Evolutionary conservation across 2,113 vertebrate genomes (phyloP), one percentile per base, ranked within the genome.

Genomic region (Thomomys bottae): DNA sequence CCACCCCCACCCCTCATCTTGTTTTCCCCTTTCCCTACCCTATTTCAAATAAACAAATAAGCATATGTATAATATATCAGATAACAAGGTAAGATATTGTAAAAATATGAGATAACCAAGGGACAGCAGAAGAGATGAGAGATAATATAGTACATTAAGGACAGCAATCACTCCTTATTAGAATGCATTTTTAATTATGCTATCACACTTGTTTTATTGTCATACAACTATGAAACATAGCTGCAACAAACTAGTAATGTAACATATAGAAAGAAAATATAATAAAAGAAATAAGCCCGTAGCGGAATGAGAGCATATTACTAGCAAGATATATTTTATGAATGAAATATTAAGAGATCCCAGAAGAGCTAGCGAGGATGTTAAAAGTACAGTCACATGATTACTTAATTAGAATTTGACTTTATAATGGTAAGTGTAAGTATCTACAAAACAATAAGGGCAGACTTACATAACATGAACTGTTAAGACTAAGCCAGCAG

Each of bases 271-370:
- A 76, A 79, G 18, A 49, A 71, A 61, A 79, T 6, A 70, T 2
- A 90, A 30, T 8, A 81, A 61, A 77, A 89, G 21, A 72, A 85
- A 88, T 80, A 59, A 57, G 76, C 21, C 57, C 40, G 83, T 67
- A 36, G 49, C 61, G 23, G 57, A 87, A 34, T 73, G 59, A 23
- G 42, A 68, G 78, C 21, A 42, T 92, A 67, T 57, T 82, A 92
- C 17, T 68, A 77, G 26, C 18, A 88, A 75, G 38, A 28, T 90
- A 28, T 0, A 12, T n/a, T 14, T 81, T 66, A 66, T 61, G 54
- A 45, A 24, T 71, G 32, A 42, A 68, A 63, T 61, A 81, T 85
- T 18, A 87, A 17, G 38, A 77, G 5, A 24, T 42, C 73, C 14
- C 3, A 24, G 32, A 36, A 61, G 24, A 83, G 8, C 9, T 67